phyloP scores from a whole-genome alignment of 2,888 invertebrate genomes.

The Drosophila subsilvestris region DNA sequence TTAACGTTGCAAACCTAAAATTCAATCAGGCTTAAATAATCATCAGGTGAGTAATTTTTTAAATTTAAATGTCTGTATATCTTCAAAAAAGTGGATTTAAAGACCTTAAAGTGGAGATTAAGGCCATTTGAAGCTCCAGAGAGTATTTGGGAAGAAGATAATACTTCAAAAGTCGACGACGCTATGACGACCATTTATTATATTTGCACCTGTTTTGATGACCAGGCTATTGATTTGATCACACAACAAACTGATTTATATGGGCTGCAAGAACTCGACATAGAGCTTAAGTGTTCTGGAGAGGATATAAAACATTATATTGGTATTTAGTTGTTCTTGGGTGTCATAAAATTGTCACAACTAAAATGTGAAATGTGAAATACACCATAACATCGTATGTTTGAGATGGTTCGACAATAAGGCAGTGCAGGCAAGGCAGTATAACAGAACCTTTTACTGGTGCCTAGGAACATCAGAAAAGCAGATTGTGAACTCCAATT shows the following conservation, averaged over 20 bases:
- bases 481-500: too few species aligned
- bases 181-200: slow-evolving; percentile 1
- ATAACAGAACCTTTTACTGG: slow-evolving; percentile 8
- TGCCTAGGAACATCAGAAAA: not conserved
- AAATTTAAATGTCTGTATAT: too few species aligned
- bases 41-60: too few species aligned
- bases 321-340: not conserved
- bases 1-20: too few species aligned
- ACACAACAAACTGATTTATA: slow-evolving; percentile 17
- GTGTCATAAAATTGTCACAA: too few species aligned
- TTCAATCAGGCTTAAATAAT: too few species aligned
- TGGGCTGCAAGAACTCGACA: slow-evolving; percentile 1
- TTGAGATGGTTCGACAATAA: too few species aligned
- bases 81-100: slow-evolving; percentile 2
- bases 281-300: slow-evolving; percentile 6
- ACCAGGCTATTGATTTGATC: slow-evolving; percentile 1
- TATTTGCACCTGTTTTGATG: slow-evolving; percentile 14
- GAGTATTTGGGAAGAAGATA: slow-evolving; percentile 1
- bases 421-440: not conserved
- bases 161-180: not conserved
- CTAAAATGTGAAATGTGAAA: too few species aligned
- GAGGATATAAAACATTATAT: too few species aligned
- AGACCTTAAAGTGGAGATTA: slow-evolving; percentile 5
- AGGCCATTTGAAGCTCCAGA: slow-evolving; percentile 9
- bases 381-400: too few species aligned